phyloP scores from a whole-genome alignment of 2,113 vertebrate genomes.

The Sinocyclocheilus grahami region DNA sequence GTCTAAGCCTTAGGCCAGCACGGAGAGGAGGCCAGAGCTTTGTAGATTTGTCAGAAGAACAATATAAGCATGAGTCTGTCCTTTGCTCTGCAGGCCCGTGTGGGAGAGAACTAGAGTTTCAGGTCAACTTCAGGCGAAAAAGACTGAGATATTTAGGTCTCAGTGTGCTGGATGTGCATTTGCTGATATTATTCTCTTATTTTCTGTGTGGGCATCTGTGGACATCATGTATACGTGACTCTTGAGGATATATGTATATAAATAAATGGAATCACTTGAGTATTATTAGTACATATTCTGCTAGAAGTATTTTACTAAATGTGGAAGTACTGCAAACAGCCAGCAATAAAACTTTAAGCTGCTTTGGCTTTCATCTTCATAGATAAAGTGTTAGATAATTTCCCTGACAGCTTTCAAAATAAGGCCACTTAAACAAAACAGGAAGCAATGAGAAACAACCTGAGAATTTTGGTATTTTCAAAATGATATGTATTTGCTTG shows the following conservation, averaged over 20 bases:
- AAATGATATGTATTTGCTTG: not conserved
- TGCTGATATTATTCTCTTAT: conserved; percentile 2
- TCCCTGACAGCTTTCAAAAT: not conserved
- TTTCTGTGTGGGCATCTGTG: conserved; percentile 14
- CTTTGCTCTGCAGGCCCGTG: conserved; percentile 2
- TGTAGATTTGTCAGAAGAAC: conserved; percentile 46
- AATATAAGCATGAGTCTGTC: conserved; percentile 31
- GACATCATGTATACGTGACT: not conserved
- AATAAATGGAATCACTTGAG: not conserved
- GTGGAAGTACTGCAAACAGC: not conserved
- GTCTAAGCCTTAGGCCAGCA: conserved; percentile 26
- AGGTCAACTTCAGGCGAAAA: conserved; percentile 20
- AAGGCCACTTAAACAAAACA: not conserved
- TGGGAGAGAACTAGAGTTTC: conserved; percentile 10
- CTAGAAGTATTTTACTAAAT: not conserved
- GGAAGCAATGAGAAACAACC: not conserved
- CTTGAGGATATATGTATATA: not conserved
- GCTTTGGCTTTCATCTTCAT: not conserved
- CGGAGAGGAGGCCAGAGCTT: conserved; percentile 15
- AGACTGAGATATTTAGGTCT: conserved; percentile 26
- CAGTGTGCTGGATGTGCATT: not conserved
- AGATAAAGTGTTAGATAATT: not conserved
- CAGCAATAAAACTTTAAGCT: not conserved
- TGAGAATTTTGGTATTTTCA: not conserved
- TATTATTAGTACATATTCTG: conserved; percentile 2